Percentiles rank a stretch among this genome's conserved stretches.
phyloP scores from a whole-genome alignment of 2,797 vertebrate genomes.

The Sebastes umbrosus region DNA sequence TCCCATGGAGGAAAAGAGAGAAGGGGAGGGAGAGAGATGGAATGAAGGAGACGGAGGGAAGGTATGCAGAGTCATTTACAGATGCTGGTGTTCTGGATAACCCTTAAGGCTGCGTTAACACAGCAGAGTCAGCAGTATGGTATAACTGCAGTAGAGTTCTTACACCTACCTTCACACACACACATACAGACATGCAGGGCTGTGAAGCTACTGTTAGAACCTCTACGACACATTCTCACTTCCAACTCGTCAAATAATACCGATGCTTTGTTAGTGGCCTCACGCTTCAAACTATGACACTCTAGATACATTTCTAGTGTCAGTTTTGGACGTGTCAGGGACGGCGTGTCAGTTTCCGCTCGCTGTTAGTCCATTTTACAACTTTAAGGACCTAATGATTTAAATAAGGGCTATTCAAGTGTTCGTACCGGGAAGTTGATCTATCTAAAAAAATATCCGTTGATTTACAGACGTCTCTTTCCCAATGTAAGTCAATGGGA shows the following conservation, averaged over 20 bases:
- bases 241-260: not conserved
- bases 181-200: not conserved
- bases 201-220: slow-evolving; percentile 1
- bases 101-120: slow-evolving; percentile 22
- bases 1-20: slow-evolving; percentile 7
- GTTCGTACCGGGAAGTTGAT: no score
- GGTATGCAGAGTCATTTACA: slow-evolving; percentile 30
- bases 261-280: not conserved
- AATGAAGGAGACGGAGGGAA: not conserved
- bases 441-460: no score
- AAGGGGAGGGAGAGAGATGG: not conserved
- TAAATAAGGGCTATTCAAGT: no score
- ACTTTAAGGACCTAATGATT: no score
- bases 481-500: no score
- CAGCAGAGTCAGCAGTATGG: slow-evolving; percentile 48
- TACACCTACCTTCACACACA: not conserved
- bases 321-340: not conserved
- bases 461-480: no score
- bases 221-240: not conserved
- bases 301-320: not conserved
- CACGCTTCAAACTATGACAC: not conserved
- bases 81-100: slow-evolving; percentile 37
- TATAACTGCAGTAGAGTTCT: slow-evolving; percentile 13
- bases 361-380: no score
- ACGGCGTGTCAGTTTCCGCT: not conserved